Conservation (phyloP, 2,797 vertebrate species). For the Falco concolor region DNA sequence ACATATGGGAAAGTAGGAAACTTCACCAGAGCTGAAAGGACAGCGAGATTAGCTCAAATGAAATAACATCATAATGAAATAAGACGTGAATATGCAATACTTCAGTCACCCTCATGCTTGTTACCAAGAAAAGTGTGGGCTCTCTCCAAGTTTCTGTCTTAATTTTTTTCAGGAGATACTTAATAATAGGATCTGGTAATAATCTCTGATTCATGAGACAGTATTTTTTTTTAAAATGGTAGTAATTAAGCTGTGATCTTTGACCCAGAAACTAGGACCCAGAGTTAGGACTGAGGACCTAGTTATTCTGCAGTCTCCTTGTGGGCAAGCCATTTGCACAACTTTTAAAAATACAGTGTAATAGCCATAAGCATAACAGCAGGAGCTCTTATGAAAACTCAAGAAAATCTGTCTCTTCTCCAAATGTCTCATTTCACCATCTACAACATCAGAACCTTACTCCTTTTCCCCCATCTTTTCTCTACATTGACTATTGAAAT, state of each 20-base stretch:
- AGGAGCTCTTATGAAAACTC: not conserved
- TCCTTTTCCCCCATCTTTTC: not conserved
- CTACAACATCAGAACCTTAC: not conserved
- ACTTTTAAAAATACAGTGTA: not conserved
- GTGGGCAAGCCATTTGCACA: not conserved
- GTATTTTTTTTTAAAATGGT: not conserved
- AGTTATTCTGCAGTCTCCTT: not conserved
- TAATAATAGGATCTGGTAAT: not conserved
- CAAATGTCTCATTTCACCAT: not conserved
- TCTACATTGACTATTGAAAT: not conserved
- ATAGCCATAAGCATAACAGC: not conserved
- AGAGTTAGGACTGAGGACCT: not conserved
- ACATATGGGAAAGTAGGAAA: not conserved
- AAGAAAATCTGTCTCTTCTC: not conserved
- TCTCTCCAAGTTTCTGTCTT: not conserved
- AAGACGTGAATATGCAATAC: not conserved
- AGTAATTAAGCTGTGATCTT: not conserved
- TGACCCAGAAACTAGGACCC: not conserved
- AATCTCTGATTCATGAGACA: not conserved
- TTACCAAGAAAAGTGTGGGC: not conserved
- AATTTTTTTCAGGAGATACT: not conserved
- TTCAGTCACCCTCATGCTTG: not conserved
- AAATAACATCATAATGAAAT: not conserved
- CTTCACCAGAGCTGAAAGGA: not conserved
- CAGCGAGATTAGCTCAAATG: not conserved